Evolutionary conservation across 2,797 vertebrate species (phyloP).

Genomic region (Forpus xanthops): DNA sequence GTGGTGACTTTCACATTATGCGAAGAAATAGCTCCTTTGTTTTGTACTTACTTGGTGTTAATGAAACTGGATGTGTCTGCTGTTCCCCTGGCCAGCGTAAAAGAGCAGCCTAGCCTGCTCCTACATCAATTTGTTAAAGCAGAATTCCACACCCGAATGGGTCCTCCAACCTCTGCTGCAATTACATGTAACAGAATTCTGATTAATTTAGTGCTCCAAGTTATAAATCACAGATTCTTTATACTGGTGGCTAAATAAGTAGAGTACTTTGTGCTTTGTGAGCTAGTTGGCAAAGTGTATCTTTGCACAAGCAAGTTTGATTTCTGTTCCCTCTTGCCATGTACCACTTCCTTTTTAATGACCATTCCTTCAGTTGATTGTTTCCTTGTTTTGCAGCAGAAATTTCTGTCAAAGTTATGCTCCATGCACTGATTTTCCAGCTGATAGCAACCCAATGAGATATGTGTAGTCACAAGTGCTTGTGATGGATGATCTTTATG

Average conservation of each 20-base stretch:
- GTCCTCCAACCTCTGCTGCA: background rate
- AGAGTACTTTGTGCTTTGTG: background rate
- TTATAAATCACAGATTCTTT: background rate
- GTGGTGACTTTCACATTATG: background rate
- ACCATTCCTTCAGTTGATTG: background rate
- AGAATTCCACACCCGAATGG: background rate
- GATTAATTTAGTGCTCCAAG: background rate
- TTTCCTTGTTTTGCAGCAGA: background rate
- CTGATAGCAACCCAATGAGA: background rate
- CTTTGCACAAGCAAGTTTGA: background rate
- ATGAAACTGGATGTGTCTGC: background rate
- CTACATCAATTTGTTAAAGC: background rate
- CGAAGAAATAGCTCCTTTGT: background rate
- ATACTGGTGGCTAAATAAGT: background rate
- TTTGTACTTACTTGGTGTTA: background rate
- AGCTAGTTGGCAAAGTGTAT: background rate
- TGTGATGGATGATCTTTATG: background rate
- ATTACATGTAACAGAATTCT: background rate
- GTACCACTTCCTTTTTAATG: background rate
- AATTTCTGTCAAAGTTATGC: background rate
- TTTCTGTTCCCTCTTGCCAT: background rate
- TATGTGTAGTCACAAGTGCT: background rate
- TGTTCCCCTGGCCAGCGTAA: background rate
- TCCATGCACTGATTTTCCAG: background rate
- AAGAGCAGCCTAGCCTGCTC: background rate